Percentiles rank a stretch among this genome's conserved stretches.
These are phyloP conservation scores for Pongo pygmaeus DNA, from an alignment of 2,113 vertebrate species.

Conservation along the genomic window DNA sequence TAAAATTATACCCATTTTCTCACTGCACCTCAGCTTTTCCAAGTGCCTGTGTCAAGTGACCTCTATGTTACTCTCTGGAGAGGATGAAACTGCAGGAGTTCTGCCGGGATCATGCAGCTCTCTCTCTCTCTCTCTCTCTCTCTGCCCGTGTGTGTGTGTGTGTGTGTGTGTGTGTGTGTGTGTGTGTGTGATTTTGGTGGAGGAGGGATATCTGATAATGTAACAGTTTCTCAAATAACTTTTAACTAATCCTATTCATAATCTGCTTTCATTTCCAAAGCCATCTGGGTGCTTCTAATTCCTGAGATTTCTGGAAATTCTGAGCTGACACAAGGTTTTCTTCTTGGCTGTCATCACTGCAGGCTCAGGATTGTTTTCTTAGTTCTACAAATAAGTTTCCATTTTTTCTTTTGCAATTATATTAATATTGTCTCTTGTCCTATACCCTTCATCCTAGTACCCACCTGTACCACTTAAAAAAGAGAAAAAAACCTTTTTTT, in stretches of 20 bases:
- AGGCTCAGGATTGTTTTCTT: background rate
- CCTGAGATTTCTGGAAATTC: background rate
- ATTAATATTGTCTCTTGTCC: background rate
- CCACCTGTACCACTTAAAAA: background rate
- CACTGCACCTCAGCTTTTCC: background rate
- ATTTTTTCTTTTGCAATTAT: background rate
- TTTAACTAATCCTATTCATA: background rate
- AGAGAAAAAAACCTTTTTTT: no score
- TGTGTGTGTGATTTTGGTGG: no score
- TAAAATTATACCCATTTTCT: background rate
- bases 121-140: no score
- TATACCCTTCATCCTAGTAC: background rate
- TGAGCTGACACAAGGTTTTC: background rate
- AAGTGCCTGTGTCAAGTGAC: background rate
- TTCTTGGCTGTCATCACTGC: background rate
- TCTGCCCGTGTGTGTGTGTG: background rate
- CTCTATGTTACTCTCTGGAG: background rate
- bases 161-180: background rate
- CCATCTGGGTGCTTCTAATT: background rate
- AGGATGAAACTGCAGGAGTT: background rate
- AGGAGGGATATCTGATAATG: background rate
- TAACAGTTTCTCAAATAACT: background rate
- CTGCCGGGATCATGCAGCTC: no score
- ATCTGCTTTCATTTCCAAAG: background rate
- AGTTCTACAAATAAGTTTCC: background rate